Base-by-base conservation (phyloP, 1,140 invertebrate species). In the Rhyzopertha dominica region DNA sequence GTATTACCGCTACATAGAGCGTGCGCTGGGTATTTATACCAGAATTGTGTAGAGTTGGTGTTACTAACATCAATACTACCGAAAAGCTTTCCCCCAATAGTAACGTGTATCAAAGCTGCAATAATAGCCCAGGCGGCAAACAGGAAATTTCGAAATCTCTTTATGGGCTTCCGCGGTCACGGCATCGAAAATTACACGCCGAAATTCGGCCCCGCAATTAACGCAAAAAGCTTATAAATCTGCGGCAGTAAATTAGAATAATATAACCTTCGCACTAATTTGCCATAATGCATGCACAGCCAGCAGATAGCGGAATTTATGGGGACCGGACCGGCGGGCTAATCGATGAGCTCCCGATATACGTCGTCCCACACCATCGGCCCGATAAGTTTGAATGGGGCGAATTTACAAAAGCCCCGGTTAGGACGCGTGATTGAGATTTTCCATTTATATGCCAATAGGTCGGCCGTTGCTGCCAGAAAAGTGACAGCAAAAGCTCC, bases 251-350 rank as follows among this genome's bases (percentile, higher is more conserved):
- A 31, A 31, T 42, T 42, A 30, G 40, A 42, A 31, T 42, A 42
- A 42, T 32, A 40, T 40, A 40, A 40, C 38, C 38, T 26, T 20
- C 38, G n/a, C 38, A n/a, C 17, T 42, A 42, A 42, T 42, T 42
- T 42, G 20, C 26, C 30, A 20, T 40, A 40, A 32, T 42, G 29
- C 40, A 42, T 22, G 29, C 40, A 40, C 40, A 32, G 29, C 32
- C 32, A 17, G 29, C 25, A 42, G 40, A 42, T 42, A 42, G 26
- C 28, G 29, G 28, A 42, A 42, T 42, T 42, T 42, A 42, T 42
- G 40, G 26, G 14, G 28, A 31, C 40, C 22, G 19, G 40, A 22
- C 22, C n/a, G n/a, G 26, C 40, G n/a, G 17, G 25, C 16, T 29
- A 42, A 42, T 42, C 40, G 40, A 42, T 42, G 40, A 17, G 26